Percentiles rank a stretch among this genome's conserved stretches.
Evolutionary conservation across 2,797 vertebrate genomes (phyloP).

Genomic region (Carcharodon carcharias): DNA sequence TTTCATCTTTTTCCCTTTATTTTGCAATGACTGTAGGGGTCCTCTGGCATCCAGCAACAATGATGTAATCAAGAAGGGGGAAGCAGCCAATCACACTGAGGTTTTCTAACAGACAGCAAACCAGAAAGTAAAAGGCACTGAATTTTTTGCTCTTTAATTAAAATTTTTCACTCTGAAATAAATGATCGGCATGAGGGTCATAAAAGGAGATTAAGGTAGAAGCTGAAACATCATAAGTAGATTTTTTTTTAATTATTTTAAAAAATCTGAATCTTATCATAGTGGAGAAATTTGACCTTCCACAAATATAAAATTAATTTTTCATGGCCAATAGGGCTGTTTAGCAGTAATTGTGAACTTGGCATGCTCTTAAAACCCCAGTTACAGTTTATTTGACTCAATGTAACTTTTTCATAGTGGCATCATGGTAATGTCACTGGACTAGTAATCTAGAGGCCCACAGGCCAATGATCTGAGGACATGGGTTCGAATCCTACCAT

Average conservation of each 20-base stretch:
- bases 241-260: background rate
- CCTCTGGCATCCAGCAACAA: background rate
- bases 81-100: background rate
- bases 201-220: background rate
- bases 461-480: too few relatives aligned
- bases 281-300: background rate
- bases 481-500: too few relatives aligned
- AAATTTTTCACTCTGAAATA: background rate
- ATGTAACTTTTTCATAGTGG: background rate
- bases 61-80: background rate
- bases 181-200: background rate
- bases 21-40: background rate
- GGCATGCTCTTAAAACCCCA: background rate
- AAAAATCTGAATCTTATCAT: too few relatives aligned
- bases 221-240: background rate
- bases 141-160: background rate
- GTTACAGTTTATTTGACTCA: background rate
- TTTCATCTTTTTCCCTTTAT: background rate
- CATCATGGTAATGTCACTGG: too few relatives aligned
- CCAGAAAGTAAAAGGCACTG: background rate
- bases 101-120: background rate
- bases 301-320: background rate
- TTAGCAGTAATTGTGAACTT: background rate
- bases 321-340: background rate
- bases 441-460: too few relatives aligned